These are phyloP conservation scores for Phalanger gymnotis DNA, from an alignment of 2,797 vertebrate species.

Conservation along the genomic window DNA sequence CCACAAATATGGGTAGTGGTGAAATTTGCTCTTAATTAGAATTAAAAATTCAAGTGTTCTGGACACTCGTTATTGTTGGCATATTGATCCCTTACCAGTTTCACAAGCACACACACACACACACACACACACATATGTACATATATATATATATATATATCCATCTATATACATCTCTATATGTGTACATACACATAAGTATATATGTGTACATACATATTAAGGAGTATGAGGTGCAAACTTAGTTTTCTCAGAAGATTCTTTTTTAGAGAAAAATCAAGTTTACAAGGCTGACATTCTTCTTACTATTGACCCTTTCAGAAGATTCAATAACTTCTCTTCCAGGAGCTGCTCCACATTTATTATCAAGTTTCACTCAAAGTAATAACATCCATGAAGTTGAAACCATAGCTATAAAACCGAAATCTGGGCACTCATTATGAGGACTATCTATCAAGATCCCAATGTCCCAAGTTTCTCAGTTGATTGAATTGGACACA, in stretches of 20 bases:
- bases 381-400: not conserved
- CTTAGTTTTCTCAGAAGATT: not conserved
- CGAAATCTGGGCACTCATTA: not conserved
- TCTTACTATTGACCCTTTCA: not conserved
- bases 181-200: too few relatives aligned
- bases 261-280: not conserved
- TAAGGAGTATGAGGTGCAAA: not conserved
- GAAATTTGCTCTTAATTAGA: not conserved
- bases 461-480: constrained; percentile 30
- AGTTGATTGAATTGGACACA: constrained; percentile 57
- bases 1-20: not conserved
- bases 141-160: not conserved
- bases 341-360: not conserved
- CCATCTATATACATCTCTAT: not conserved
- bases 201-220: not conserved
- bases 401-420: not conserved
- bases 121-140: too few relatives aligned
- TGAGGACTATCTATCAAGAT: not conserved
- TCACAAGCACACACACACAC: too few relatives aligned
- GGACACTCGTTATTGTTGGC: not conserved
- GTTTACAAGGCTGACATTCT: not conserved
- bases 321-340: not conserved
- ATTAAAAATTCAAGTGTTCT: not conserved
- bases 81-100: not conserved
- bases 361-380: not conserved